Base-by-base conservation (phyloP, 2,113 vertebrate species). In the Alaudala cheleensis region DNA sequence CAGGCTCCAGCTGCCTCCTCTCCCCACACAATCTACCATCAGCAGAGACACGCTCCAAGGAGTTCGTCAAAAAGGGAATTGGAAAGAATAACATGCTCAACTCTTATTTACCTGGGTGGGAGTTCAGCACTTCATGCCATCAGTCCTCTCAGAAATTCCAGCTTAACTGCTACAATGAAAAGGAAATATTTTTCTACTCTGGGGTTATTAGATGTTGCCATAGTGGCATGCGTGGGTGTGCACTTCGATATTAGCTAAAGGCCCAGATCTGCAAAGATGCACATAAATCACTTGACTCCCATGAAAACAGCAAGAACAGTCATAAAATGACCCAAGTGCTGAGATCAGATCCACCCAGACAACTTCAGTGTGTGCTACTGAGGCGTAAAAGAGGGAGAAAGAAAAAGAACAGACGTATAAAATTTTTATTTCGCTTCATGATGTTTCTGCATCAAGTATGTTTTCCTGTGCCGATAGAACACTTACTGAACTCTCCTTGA, bases 131-230 rank as follows among this genome's bases (percentile, higher is more conserved):
- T 86, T 80, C 62, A 69, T 16, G 3, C 50, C 74, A 85, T 54
- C 70, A 92, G 53, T 34, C 78, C 66, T 65, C 73, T 85, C 44
- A 80, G 61, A 83, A 95, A 88, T 86, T 93, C 93, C 94, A 83
- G 70, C 62, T 87, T 88, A 85, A 79, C 84, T 66, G 71, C 78
- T 90, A 42, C 74, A 86, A 54, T 51, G 85, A 85, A 91, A 96
- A 88, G 85, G 94, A 91, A 96, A 94, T 95, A 94, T 93, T 96
- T 93, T 94, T 65, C 95, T 94, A 54, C 70, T 16, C 54, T 21
- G 66, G 49, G 74, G 64, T 80, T 88, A 70, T 39, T 50, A 82
- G 94, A 86, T 49, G 86, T 50, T 73, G 92, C 79, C 4, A 39
- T 49, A 77, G 86, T 10, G 23, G 95, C 82, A 83, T 44, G 91